Conservation (phyloP, 1,140 invertebrate genomes). For the Drosophila tani region DNA sequence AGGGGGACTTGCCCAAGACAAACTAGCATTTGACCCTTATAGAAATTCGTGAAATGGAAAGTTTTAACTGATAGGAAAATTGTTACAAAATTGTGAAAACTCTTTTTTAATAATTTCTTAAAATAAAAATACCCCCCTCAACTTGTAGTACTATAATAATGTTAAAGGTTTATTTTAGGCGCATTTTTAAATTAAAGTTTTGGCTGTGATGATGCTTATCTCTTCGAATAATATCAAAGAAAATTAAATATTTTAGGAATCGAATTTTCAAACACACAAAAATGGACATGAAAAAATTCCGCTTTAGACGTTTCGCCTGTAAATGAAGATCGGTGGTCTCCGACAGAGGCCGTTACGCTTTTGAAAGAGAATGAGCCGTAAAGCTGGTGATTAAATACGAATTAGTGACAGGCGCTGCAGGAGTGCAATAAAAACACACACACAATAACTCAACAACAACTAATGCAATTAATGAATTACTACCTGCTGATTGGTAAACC, state of each 20-base stretch:
- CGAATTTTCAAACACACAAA: background rate
- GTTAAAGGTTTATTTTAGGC: no score
- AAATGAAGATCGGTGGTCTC: slow-evolving; percentile 24
- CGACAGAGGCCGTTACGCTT: slow-evolving; percentile 34
- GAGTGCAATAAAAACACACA: slow-evolving; percentile 33
- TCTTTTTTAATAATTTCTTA: no score
- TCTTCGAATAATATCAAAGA: no score
- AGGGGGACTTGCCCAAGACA: slow-evolving; percentile 8
- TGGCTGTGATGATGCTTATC: no score
- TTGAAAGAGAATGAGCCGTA: slow-evolving; percentile 55
- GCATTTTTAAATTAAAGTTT: no score
- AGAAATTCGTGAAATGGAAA: slow-evolving; percentile 1
- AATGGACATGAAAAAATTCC: background rate
- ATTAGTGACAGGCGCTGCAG: slow-evolving; percentile 63
- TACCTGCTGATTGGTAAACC: slow-evolving; percentile 60
- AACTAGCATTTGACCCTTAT: background rate
- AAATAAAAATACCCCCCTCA: no score
- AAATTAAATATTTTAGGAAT: no score
- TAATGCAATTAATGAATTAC: slow-evolving; percentile 67
- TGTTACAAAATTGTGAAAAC: no score
- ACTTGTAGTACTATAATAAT: no score
- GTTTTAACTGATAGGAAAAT: background rate
- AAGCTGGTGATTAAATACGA: slow-evolving; percentile 55
- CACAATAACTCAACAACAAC: slow-evolving; percentile 25
- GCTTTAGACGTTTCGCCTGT: background rate